These are phyloP conservation scores for Melieria picta DNA, from an alignment of 2,888 invertebrate species.

Conservation along the genomic window DNA sequence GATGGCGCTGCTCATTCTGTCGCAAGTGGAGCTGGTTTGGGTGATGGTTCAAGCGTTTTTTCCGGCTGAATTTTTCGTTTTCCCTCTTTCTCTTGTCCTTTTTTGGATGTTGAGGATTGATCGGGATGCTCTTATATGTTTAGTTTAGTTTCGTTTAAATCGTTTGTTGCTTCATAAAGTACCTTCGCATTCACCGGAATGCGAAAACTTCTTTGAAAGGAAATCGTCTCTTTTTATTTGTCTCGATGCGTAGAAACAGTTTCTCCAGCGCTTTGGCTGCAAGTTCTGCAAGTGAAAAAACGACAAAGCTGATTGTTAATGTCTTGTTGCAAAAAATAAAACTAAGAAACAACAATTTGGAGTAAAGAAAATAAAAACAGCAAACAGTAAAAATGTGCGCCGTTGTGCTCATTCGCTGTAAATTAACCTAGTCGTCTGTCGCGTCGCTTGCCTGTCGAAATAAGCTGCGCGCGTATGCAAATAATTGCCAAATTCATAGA, in stretches of 20 bases:
- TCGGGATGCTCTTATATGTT: constrained; percentile 1
- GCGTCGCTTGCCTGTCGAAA: no score
- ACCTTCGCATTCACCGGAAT: constrained; percentile 36
- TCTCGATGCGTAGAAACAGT: neutral
- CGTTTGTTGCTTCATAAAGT: constrained; percentile 31
- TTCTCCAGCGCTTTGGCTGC: constrained; percentile 14
- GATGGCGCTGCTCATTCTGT: constrained; percentile 25
- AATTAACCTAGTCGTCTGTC: no score
- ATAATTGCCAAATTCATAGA: no score
- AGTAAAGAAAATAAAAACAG: neutral
- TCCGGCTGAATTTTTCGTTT: neutral
- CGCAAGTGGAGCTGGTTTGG: neutral
- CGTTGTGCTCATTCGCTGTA: no score
- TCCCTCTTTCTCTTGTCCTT: neutral
- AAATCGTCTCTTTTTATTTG: constrained; percentile 9
- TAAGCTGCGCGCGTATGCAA: no score
- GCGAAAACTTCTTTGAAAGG: constrained; percentile 34
- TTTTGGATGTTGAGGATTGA: neutral
- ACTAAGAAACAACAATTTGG: neutral
- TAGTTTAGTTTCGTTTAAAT: constrained; percentile 25
- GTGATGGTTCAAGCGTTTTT: neutral
- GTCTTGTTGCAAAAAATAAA: neutral
- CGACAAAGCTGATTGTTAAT: neutral
- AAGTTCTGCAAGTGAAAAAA: constrained; percentile 20
- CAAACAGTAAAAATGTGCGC: neutral